These are phyloP conservation scores for Pipistrellus pipistrellus DNA, from an alignment of 2,797 vertebrate genomes.

Conservation along the genomic window DNA sequence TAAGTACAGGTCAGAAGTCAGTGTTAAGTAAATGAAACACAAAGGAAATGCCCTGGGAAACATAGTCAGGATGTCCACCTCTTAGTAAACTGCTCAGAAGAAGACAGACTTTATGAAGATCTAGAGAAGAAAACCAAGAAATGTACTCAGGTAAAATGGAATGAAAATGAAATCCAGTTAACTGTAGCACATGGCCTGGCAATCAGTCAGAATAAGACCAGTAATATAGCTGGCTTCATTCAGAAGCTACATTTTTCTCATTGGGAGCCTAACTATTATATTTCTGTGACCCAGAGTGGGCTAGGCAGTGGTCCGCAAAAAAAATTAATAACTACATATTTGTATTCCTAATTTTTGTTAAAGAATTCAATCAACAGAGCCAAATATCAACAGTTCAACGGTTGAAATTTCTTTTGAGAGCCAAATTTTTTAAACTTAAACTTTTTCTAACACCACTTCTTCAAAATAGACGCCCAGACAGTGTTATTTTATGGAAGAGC, in stretches of 20 bases:
- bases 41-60: neutral
- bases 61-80: neutral
- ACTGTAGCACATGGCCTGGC: neutral
- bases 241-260: neutral
- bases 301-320: neutral
- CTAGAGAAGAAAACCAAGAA: neutral
- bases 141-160: neutral
- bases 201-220: neutral
- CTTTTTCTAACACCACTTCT: no score
- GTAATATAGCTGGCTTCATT: neutral
- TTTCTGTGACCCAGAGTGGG: neutral
- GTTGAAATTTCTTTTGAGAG: no score
- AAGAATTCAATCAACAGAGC: neutral
- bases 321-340: neutral
- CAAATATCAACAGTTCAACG: no score
- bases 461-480: no score
- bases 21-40: neutral
- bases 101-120: neutral
- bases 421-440: no score
- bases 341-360: neutral
- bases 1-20: neutral
- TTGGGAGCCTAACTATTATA: neutral
- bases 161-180: constrained; percentile 20
- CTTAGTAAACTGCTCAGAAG: neutral
- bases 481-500: no score